Percentiles rank a stretch among this genome's conserved stretches.
Conservation (phyloP, 2,797 vertebrate species). For the Carapus acus region DNA sequence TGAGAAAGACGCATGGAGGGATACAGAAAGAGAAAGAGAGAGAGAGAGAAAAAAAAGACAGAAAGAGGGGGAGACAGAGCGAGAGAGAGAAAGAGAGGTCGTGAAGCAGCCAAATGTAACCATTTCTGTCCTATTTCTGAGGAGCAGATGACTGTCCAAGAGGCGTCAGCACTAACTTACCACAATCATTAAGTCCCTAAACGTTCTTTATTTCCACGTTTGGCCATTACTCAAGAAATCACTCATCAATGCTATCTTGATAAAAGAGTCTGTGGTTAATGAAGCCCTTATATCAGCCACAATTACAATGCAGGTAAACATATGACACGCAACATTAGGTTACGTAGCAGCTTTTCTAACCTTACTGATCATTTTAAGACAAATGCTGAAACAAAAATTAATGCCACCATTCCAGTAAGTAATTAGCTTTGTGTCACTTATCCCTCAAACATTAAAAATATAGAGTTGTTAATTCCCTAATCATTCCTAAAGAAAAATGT, state of each 20-base stretch:
- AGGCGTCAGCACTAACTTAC: conserved; percentile 7
- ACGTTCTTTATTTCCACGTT: conserved; percentile 39
- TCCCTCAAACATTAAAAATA: conserved; percentile 28
- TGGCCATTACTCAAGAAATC: conserved; percentile 13
- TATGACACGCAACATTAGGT: conserved; percentile 14
- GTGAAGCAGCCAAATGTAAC: conserved; percentile 9
- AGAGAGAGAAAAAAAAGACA: no score
- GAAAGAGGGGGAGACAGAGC: no score
- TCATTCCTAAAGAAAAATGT: conserved; percentile 44
- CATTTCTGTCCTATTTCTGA: conserved; percentile 26
- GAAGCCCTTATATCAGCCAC: neutral
- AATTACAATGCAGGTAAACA: conserved; percentile 16
- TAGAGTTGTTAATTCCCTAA: conserved; percentile 56
- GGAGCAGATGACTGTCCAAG: conserved; percentile 26
- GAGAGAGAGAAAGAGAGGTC: no score
- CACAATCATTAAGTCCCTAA: conserved; percentile 42
- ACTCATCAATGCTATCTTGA: neutral
- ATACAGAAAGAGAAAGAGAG: no score
- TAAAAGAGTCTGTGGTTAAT: conserved; percentile 35
- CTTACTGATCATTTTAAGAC: conserved; percentile 16
- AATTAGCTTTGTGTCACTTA: conserved; percentile 13
- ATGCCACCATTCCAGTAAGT: conserved; percentile 7
- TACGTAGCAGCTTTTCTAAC: conserved; percentile 44
- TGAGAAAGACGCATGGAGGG: no score
- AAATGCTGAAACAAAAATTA: conserved; percentile 24